Conservation (phyloP, 1,140 invertebrate species). For the Platorchestia sp. region DNA sequence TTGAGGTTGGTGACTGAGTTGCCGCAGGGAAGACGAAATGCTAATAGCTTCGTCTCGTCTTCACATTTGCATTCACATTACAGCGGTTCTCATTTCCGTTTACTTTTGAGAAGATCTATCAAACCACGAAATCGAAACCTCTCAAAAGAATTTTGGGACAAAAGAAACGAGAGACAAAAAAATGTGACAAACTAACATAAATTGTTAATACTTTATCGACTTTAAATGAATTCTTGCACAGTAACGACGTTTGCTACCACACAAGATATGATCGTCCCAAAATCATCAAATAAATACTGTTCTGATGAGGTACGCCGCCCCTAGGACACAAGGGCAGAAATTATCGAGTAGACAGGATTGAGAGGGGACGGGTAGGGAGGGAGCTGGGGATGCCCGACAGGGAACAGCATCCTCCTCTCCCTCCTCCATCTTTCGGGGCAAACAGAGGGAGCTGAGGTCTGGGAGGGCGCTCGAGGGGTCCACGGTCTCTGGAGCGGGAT, state of each 20-base stretch:
- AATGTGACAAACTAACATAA: neutral
- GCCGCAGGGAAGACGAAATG: neutral
- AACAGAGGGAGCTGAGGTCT: neutral
- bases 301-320: neutral
- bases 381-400: neutral
- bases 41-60: neutral
- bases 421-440: conserved; percentile 26
- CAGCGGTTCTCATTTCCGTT: neutral
- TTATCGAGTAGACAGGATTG: neutral
- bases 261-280: neutral
- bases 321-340: neutral
- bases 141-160: neutral
- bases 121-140: neutral
- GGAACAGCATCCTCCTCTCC: neutral
- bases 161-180: neutral
- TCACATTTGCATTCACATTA: neutral
- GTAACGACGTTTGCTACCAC: neutral
- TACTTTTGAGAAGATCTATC: neutral
- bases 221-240: neutral
- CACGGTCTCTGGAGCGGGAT: conserved; percentile 25
- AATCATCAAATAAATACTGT: neutral
- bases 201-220: neutral
- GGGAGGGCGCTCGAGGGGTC: conserved; percentile 12
- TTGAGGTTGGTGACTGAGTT: neutral
- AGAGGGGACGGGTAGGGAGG: neutral